Evolutionary conservation across 2,797 vertebrate genomes (phyloP).

Genomic region (Periparus ater): DNA sequence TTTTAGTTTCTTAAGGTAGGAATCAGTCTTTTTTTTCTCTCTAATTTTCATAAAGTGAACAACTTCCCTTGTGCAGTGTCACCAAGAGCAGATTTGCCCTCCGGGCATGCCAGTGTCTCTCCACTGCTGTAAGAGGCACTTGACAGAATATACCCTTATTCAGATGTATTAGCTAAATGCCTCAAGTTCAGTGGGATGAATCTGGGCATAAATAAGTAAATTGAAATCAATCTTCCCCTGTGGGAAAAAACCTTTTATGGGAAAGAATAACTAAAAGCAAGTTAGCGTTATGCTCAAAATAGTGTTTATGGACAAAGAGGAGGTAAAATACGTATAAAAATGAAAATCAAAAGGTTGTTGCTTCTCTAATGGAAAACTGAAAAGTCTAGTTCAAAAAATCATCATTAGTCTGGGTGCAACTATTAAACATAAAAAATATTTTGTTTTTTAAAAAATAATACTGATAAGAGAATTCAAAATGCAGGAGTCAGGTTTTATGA

Average conservation of each 20-base stretch:
- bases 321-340: not conserved
- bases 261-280: not conserved
- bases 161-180: not conserved
- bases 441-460: not conserved
- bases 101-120: not conserved
- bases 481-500: not conserved
- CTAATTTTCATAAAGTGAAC: not conserved
- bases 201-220: not conserved
- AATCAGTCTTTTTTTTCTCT: not conserved
- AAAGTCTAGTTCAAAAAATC: not conserved
- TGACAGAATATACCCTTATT: not conserved
- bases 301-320: not conserved
- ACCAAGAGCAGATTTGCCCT: not conserved
- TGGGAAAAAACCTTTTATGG: not conserved
- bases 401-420: not conserved
- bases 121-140: not conserved
- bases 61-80: not conserved
- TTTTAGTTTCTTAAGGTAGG: not conserved
- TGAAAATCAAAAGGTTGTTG: not conserved
- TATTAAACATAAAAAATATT: not conserved
- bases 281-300: rapidly evolving
- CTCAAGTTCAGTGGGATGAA: not conserved
- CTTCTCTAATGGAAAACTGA: not conserved
- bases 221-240: not conserved
- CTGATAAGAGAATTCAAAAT: not conserved